Evolutionary conservation across 2,113 vertebrate species (phyloP).

Genomic region (Pterocles burchelli): DNA sequence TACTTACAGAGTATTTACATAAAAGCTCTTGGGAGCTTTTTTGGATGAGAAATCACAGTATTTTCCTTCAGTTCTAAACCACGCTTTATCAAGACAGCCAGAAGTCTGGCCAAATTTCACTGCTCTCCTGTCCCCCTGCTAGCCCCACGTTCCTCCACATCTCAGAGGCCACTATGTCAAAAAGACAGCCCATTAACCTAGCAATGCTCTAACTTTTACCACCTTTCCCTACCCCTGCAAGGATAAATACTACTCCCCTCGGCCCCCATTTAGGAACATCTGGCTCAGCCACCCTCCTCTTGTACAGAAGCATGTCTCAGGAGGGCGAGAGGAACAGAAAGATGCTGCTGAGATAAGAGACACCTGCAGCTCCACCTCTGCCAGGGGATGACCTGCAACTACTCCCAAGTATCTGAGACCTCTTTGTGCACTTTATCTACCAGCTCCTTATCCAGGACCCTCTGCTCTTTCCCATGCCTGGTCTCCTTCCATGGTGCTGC

Average conservation of each 20-base stretch:
- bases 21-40: background rate
- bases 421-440: rapidly evolving
- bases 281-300: background rate
- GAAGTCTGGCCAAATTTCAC: background rate
- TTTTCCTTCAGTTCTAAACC: background rate
- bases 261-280: background rate
- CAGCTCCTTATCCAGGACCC: background rate
- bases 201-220: background rate
- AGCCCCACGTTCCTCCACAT: background rate
- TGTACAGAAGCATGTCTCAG: background rate
- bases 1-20: background rate
- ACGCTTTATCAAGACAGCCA: background rate
- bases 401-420: background rate
- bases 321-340: background rate
- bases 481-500: background rate
- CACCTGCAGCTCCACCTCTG: background rate
- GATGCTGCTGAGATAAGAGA: background rate
- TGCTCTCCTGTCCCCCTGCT: background rate
- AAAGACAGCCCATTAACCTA: background rate
- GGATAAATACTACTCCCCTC: background rate
- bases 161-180: background rate
- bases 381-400: background rate
- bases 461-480: background rate
- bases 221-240: background rate
- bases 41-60: background rate